Base-by-base conservation (phyloP, 92 coral and sea anemone genomes). In the Bergia puertoricense region DNA sequence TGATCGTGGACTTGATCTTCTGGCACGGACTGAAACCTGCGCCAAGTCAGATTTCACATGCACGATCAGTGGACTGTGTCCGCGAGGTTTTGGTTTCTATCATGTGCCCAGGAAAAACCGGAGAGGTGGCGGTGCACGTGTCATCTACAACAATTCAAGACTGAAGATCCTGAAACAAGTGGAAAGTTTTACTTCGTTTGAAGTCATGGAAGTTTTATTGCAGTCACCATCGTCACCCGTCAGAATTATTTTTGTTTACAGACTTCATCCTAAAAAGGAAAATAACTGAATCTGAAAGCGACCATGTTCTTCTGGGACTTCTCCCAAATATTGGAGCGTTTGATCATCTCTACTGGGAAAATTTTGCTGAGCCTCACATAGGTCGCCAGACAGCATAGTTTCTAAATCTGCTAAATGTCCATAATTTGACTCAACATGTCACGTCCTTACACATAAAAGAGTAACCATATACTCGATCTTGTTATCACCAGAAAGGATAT, bases 401-500 rank as follows among this genome's bases (percentile, higher is more conserved):
- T 73, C 50, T 88, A 54, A 88, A 88, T 37, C 50, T 88, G 16
- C 22, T 81, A 37, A 13, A 88, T 41, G 39, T 38, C 22, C 80
- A 77, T 43, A 79, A 84, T 51, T 77, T 89, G 23, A 48, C 59
- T 41, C 86, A 82, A 44, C 86, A 82, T 67, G 76, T 82, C 56
- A 65, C 30, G 36, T 82, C 73, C n/a, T n/a, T 41, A 66, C 59
- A 81, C 89, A 36, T 44, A 44, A 9, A 51, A 44, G 46, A 54
- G 54, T 73, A 39, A 13, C 41, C 84, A 77, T 66, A 74, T 39
- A 45, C 86, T 90, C 15, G 86, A 86, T 48, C 82, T 86, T 36
- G 71, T 90, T 30, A 90, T 90, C 13, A 86, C 92, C 7, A 80
- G 90, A 69, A n/a, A 80, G 22, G 90, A 86, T 37, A 30, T n/a